Percentiles rank a stretch among this genome's conserved stretches.
These are phyloP conservation scores for Spermophilus dauricus DNA, from an alignment of 2,113 vertebrate species.

Conservation along the genomic window DNA sequence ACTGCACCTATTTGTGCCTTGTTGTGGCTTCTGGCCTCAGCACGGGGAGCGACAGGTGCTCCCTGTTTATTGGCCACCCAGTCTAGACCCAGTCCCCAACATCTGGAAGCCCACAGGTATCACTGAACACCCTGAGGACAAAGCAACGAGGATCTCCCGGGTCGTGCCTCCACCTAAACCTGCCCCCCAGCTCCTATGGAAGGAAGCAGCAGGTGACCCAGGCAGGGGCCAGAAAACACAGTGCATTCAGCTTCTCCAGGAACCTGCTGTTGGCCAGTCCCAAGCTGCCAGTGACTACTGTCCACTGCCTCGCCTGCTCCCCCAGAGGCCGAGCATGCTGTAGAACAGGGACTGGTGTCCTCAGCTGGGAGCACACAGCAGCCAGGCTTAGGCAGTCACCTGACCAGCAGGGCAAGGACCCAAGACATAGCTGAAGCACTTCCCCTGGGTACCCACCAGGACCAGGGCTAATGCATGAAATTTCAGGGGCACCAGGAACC, in stretches of 20 bases:
- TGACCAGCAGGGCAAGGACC: too few species aligned
- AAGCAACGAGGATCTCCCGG: rapidly evolving
- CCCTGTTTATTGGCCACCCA: too few species aligned
- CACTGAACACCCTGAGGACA: not conserved
- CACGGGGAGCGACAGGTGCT: not conserved
- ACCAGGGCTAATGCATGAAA: not conserved
- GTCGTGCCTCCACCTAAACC: not conserved
- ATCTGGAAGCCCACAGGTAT: not conserved
- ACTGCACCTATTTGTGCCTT: too few species aligned
- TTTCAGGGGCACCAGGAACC: rapidly evolving
- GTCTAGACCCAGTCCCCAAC: too few species aligned
- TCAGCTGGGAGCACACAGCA: too few species aligned
- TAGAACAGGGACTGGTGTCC: rapidly evolving
- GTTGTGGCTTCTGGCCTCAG: not conserved
- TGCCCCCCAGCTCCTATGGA: not conserved
- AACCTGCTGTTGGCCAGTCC: rapidly evolving
- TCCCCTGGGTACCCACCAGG: too few species aligned
- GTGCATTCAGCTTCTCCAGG: not conserved
- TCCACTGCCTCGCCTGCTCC: rapidly evolving
- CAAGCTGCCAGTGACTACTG: rapidly evolving
- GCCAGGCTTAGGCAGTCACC: too few species aligned
- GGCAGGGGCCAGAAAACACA: rapidly evolving
- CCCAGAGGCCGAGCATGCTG: rapidly evolving
- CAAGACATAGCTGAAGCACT: rapidly evolving
- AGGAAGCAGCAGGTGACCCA: not conserved